These are phyloP conservation scores for Larimichthys crocea DNA, from an alignment of 2,113 vertebrate genomes.

Conservation along the genomic window DNA sequence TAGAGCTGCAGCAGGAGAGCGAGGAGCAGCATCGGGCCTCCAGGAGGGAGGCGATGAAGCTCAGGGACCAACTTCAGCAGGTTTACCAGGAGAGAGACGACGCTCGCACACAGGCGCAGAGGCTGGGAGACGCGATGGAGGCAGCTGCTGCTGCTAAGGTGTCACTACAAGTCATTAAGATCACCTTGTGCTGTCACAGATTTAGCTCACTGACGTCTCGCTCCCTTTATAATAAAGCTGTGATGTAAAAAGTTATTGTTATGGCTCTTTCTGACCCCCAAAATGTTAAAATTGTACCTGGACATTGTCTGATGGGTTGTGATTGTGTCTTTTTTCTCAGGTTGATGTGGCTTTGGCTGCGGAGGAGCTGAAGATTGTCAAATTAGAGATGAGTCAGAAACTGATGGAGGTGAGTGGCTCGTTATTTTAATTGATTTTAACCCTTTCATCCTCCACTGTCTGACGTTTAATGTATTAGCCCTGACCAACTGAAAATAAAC, in stretches of 20 bases:
- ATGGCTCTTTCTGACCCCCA: background rate
- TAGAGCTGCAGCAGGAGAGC: conserved; percentile 37
- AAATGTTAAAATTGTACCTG: background rate
- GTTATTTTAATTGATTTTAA: background rate
- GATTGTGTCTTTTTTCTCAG: conserved; percentile 54
- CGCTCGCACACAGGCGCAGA: conserved; percentile 64
- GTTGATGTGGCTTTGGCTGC: conserved; percentile 77
- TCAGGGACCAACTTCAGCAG: conserved; percentile 74
- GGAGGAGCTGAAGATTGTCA: conserved; percentile 82
- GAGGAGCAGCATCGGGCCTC: conserved; percentile 42
- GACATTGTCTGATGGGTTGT: background rate
- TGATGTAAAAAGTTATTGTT: background rate
- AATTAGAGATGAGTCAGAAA: conserved; percentile 80
- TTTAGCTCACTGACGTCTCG: background rate
- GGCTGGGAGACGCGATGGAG: conserved; percentile 78
- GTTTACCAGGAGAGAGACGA: conserved; percentile 68
- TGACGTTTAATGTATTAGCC: background rate
- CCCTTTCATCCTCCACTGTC: background rate
- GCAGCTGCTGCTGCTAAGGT: conserved; percentile 78
- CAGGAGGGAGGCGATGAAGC: conserved; percentile 38
- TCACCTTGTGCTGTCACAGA: no score
- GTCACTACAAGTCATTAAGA: background rate
- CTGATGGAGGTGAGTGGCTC: conserved; percentile 78
- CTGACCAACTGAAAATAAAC: background rate
- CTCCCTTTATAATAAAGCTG: background rate